A percentile compares a stretch with the other conserved stretches of the same genome.
Evolutionary conservation across 1,140 invertebrate species (phyloP).

Genomic region (Centruroides sculpturatus): DNA sequence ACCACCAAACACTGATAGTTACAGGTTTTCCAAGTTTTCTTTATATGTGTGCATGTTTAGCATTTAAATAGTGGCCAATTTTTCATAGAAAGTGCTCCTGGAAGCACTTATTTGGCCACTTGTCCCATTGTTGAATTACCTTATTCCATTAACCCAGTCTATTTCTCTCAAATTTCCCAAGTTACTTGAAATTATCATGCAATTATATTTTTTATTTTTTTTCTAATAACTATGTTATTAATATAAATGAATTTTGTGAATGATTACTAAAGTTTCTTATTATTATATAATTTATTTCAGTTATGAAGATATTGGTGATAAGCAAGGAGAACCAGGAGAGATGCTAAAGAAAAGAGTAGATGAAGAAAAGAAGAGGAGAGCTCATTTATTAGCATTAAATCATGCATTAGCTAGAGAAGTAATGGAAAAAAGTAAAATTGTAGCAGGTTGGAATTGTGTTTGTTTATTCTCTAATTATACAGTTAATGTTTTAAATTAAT

Average conservation of each 20-base stretch:
- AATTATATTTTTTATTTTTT: background rate
- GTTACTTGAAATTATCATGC: no score
- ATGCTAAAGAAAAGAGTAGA: conserved; percentile 41
- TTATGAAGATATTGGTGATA: conserved; percentile 8
- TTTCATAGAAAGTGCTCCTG: background rate
- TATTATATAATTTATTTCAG: background rate
- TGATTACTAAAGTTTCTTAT: no score
- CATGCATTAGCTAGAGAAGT: conserved; percentile 85
- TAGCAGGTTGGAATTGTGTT: conserved; percentile 50
- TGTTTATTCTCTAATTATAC: no score
- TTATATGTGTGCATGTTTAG: no score
- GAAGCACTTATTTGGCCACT: no score
- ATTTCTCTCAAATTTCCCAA: no score
- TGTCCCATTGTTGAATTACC: no score
- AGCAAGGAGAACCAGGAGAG: conserved; percentile 16
- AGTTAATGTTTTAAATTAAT: no score
- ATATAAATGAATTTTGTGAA: background rate
- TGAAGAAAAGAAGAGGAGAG: conserved; percentile 69
- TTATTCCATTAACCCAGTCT: no score
- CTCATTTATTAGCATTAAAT: conserved; percentile 72
- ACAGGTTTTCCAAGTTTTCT: no score
- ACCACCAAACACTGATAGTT: no score
- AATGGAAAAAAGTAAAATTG: conserved; percentile 82
- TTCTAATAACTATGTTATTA: conserved; percentile 2
- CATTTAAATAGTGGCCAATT: no score